Evolutionary conservation across 2,888 invertebrate genomes (phyloP).

Genomic region (Dryobota labecula): DNA sequence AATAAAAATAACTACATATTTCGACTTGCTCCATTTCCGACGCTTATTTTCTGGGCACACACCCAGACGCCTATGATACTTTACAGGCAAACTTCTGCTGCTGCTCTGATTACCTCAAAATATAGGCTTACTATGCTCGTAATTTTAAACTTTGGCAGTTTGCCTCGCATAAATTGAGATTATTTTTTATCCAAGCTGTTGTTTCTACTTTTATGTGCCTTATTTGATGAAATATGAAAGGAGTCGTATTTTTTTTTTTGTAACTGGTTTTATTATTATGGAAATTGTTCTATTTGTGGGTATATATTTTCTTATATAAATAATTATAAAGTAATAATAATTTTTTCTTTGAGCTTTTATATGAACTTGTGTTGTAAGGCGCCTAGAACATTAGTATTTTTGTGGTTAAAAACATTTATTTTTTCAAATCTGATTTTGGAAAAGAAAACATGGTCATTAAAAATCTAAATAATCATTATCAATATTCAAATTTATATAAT

Average conservation of each 20-base stretch:
- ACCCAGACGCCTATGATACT: constrained; percentile 65
- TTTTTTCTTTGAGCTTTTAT: constrained; percentile 6
- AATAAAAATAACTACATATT: constrained; percentile 54
- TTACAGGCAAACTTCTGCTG: constrained; percentile 64
- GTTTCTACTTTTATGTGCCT: constrained; percentile 64
- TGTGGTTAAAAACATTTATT: no score
- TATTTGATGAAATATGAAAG: constrained; percentile 66
- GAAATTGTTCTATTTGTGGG: constrained; percentile 12
- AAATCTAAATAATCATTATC: no score
- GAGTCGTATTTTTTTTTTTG: constrained; percentile 42
- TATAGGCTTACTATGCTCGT: constrained; percentile 67
- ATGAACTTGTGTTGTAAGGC: background rate
- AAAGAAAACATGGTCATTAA: no score
- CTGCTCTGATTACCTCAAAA: constrained; percentile 67
- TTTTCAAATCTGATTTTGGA: background rate
- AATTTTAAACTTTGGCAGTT: constrained; percentile 70
- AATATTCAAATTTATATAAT: no score
- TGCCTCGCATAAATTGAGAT: constrained; percentile 67
- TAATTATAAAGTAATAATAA: no score
- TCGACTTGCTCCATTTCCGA: constrained; percentile 45
- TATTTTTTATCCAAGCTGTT: constrained; percentile 69
- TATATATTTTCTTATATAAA: no score
- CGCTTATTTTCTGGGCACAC: constrained; percentile 56
- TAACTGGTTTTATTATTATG: constrained; percentile 40
- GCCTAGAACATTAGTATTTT: background rate